Evolutionary conservation across 2,888 invertebrate genomes (phyloP).

Genomic region (Folsomia manolachei): DNA sequence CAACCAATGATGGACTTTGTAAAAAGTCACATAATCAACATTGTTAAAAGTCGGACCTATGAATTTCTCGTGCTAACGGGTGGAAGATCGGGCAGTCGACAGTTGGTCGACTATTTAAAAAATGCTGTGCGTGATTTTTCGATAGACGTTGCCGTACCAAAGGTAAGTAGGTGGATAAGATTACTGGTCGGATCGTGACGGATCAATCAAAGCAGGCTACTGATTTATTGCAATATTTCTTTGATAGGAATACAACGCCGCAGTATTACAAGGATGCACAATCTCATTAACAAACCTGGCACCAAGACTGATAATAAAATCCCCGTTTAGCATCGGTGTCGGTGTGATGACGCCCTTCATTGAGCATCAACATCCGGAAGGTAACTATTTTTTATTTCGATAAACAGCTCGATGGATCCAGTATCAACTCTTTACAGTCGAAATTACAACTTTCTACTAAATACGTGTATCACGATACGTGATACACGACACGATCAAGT

Average conservation of each 20-base stretch:
- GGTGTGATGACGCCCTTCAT: constrained; percentile 50
- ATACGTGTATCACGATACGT: too few species aligned
- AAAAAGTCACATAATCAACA: constrained; percentile 35
- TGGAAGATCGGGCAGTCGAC: constrained; percentile 40
- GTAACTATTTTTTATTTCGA: too few species aligned
- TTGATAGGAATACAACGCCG: constrained; percentile 45
- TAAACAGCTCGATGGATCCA: too few species aligned
- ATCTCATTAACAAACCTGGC: constrained; percentile 46
- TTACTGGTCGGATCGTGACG: too few species aligned
- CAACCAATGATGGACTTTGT: constrained; percentile 44
- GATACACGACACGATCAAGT: too few species aligned
- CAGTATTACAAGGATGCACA: constrained; percentile 46
- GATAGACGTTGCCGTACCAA: constrained; percentile 38
- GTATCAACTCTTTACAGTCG: too few species aligned
- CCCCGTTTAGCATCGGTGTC: constrained; percentile 49
- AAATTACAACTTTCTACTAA: too few species aligned
- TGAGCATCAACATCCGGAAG: constrained; percentile 44
- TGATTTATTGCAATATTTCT: constrained; percentile 6
- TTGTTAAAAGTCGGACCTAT: constrained; percentile 38
- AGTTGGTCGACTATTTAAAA: constrained; percentile 27
- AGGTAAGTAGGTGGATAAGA: constrained; percentile 33
- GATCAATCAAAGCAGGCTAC: background rate
- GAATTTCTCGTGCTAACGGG: constrained; percentile 46
- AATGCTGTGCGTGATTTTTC: constrained; percentile 36
- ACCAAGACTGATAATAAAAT: constrained; percentile 46